Evolutionary conservation across 2,797 vertebrate species (phyloP), one percentile per base, ranked within the genome.

Genomic region (Artibeus jamaicensis): DNA sequence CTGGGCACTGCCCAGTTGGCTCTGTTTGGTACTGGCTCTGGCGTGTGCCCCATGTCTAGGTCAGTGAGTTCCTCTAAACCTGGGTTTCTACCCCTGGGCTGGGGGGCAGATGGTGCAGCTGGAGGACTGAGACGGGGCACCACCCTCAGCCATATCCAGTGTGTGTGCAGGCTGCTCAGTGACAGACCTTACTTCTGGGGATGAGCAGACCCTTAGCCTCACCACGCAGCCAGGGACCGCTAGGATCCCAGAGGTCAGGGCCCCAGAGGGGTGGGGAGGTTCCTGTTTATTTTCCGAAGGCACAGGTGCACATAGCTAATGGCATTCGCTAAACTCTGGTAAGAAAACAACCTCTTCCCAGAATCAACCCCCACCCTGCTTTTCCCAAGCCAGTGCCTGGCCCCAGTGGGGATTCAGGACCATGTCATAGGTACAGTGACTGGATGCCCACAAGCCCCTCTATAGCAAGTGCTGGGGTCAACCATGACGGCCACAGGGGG

Each of bases 301-400:
- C 96, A 92, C 96, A 96, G 95, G 95, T 96, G 95, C 26, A 93
- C 70, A 37, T 3, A 73, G 86, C 44, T 96, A 96, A 96, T 82
- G 79, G 34, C 77, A 82, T 86, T 87, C 87, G 91, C 42, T 73
- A 5, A 93, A 94, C 74, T 93, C 70, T 93, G 68, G 62, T 68
- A 92, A 53, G 92, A 96, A 97, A 97, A 96, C 95, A 92, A 81
- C 91, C 71, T 89, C 67, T 97, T 96, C 96, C 96, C 55, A 74
- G 96, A 92, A 96, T 62, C 62, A 21, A 15, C 5, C 81, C 76
- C 78, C 46, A 74, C 74, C 55, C 65, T 12, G 19, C 34, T 32
- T 78, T 68, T 95, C 83, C 88, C 34, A 93, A 94, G 74, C 53
- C 78, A 70, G 37, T 37, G 37, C 37, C 50, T 48, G 14, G 86